Evolutionary conservation across 1,140 invertebrate genomes (phyloP), one percentile per base, ranked within the genome.

Genomic region (Mylabris phalerata): DNA sequence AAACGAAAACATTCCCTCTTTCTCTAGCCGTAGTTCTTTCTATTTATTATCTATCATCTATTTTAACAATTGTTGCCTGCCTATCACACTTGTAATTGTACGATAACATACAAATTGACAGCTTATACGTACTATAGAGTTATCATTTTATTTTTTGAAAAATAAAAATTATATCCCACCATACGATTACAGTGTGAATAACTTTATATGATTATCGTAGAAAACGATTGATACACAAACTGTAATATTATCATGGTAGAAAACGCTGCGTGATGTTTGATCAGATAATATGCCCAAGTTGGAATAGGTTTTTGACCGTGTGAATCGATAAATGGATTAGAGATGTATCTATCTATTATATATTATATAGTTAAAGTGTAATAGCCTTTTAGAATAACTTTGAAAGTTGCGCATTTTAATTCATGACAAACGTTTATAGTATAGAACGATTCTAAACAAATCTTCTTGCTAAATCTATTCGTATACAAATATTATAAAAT

Each of bases 61-160:
- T 0, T 68, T 68, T 68, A 68, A 67, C 67, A 68, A 65, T 63
- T 68, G 59, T 65, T 65, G 65, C 64, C 64, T 64, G 67, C 67
- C 66, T 32, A 67, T 67, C 64, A 67, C 66, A 67, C 64, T 65
- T 67, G 63, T 68, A 68, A 68, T 68, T 67, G 65, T 67, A 55
- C 67, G 67, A 68, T 68, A 68, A 67, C 63, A 68, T 51, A 67
- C 62, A 67, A 68, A 68, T 62, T 68, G 67, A 68, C 65, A 68
- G 67, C 57, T 59, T 32, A 32, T 32, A 32, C 7, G 7, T 32
- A 65, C 65, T 66, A 68, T 64, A 68, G 60, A 67, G 65, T 67
- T 65, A 68, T 68, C 61, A 25, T 45, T 42, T 32, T 7, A 32
- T 32, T 32, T 32, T 32, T 32, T 7, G 7, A 32, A 32, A 32